phyloP scores from a whole-genome alignment of 1,140 invertebrate species.

The Nebria ingens region DNA sequence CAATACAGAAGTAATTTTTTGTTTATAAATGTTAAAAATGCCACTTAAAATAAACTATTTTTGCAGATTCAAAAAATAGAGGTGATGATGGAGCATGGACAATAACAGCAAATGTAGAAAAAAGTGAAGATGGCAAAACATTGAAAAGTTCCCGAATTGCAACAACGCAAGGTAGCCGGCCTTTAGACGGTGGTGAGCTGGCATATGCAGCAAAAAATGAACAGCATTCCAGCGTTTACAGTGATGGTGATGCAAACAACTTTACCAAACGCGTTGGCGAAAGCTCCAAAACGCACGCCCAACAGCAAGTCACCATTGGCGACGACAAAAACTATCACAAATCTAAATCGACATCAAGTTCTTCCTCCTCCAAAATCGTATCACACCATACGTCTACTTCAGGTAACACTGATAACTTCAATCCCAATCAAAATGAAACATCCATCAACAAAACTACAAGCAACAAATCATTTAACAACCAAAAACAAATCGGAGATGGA shows the following conservation, averaged over 20 bases:
- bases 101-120: conserved; percentile 34
- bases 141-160: conserved; percentile 30
- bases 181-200: conserved; percentile 46
- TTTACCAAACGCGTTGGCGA: conserved; percentile 46
- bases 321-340: conserved; percentile 41
- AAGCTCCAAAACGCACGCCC: conserved; percentile 43
- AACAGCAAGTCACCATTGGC: conserved; percentile 47
- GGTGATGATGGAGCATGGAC: conserved; percentile 36
- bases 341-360: conserved; percentile 36
- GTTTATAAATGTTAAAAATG: too few relatives aligned
- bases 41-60: neutral
- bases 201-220: conserved; percentile 48
- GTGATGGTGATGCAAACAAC: conserved; percentile 50
- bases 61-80: neutral
- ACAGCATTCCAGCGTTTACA: conserved; percentile 42
- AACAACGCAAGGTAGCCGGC: conserved; percentile 38
- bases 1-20: conserved; percentile 36
- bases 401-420: conserved; percentile 21
- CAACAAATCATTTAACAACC: neutral
- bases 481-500: neutral
- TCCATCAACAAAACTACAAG: conserved; percentile 22
- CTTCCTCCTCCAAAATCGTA: conserved; percentile 27
- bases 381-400: conserved; percentile 22
- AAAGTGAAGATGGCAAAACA: conserved; percentile 37
- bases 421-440: conserved; percentile 46